phyloP scores from a whole-genome alignment of 2,797 vertebrate species.

The Macropus fuliginosus region DNA sequence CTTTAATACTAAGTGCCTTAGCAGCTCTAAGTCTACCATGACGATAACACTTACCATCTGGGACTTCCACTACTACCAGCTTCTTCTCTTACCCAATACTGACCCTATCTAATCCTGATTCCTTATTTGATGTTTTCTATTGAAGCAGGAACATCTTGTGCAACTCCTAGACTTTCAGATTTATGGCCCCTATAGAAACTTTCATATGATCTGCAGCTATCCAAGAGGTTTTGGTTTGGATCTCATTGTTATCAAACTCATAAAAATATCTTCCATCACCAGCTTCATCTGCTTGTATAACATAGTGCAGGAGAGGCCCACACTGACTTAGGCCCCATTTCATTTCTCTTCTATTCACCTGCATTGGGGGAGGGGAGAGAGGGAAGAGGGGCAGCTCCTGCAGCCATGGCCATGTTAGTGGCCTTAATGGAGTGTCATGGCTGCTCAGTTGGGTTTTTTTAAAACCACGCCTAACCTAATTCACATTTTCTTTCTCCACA shows the following conservation, averaged over 20 bases:
- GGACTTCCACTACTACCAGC: not conserved
- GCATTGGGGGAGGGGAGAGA: not conserved
- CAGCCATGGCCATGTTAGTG: not conserved
- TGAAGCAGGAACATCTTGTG: constrained; percentile 49
- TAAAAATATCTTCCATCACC: constrained; percentile 59
- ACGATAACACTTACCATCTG: not conserved
- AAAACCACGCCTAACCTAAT: constrained; percentile 67
- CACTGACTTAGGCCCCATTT: constrained; percentile 46
- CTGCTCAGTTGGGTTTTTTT: not conserved
- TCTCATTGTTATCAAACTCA: constrained; percentile 64
- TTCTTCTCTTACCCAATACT: constrained; percentile 13
- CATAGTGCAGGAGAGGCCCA: constrained; percentile 65
- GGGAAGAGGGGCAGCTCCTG: not conserved
- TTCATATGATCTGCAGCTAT: constrained; percentile 59
- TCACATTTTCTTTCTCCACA: constrained; percentile 72
- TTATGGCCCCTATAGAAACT: constrained; percentile 65
- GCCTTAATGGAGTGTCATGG: constrained; percentile 59
- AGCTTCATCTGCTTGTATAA: constrained; percentile 65
- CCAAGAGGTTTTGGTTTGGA: constrained; percentile 43
- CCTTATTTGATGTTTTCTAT: constrained; percentile 62
- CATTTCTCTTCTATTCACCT: constrained; percentile 17
- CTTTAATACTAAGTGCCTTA: not conserved
- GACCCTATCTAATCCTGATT: constrained; percentile 9
- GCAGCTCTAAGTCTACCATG: not conserved
- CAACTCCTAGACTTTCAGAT: constrained; percentile 56